A percentile compares a stretch with the other conserved stretches of the same genome.
phyloP scores from a whole-genome alignment of 2,888 invertebrate genomes.

The Cancer borealis region DNA sequence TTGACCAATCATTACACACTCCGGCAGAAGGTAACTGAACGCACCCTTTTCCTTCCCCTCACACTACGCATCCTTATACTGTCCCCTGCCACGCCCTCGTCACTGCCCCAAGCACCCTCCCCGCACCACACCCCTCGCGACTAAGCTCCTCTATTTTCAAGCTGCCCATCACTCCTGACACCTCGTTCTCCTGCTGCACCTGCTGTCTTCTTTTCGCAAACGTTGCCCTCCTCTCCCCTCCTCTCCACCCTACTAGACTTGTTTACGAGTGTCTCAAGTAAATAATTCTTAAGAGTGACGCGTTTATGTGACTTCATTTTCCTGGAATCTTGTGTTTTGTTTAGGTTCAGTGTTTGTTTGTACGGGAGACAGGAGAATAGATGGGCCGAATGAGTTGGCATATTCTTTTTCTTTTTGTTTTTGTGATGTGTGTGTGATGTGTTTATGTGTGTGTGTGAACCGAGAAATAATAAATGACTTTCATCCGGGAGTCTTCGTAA shows the following conservation, averaged over 20 bases:
- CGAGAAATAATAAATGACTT: no score
- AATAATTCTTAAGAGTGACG: not conserved
- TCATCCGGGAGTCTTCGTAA: no score
- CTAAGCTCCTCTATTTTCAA: conserved; percentile 20
- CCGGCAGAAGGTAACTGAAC: not conserved
- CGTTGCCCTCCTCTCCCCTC: not conserved
- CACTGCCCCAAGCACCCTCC: not conserved
- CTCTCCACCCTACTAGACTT: no score
- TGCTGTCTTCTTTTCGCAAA: not conserved
- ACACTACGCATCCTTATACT: not conserved
- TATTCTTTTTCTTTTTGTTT: not conserved
- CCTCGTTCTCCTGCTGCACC: conserved; percentile 6
- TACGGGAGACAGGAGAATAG: not conserved
- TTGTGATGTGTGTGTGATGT: no score
- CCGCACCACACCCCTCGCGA: not conserved
- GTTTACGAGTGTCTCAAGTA: not conserved
- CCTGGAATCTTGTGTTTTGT: not conserved
- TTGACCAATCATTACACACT: not conserved
- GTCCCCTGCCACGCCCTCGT: not conserved
- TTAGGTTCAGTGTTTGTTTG: not conserved
- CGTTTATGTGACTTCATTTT: not conserved
- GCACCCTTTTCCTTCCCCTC: not conserved
- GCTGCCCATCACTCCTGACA: conserved; percentile 3
- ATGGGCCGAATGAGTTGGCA: not conserved
- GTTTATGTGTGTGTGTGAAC: no score